phyloP scores from a whole-genome alignment of 2,113 vertebrate species.

The Falcunculus frontatus region DNA sequence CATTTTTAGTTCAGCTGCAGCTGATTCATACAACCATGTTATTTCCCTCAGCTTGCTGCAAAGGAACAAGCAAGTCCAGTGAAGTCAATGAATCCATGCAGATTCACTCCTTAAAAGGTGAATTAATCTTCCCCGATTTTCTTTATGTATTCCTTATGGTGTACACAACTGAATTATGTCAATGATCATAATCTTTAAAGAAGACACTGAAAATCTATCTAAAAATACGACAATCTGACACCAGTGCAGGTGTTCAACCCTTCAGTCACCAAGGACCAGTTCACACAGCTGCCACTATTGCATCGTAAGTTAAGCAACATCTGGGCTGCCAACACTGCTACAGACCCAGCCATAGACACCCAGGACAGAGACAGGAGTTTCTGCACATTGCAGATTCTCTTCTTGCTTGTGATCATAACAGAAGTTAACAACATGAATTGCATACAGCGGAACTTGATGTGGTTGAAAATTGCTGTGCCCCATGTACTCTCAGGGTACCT shows the following conservation, averaged over 20 bases:
- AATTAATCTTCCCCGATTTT: background rate
- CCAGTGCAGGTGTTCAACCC: background rate
- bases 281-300: rapidly evolving
- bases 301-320: rapidly evolving
- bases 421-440: background rate
- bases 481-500: rapidly evolving
- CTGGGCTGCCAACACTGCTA: background rate
- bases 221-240: background rate
- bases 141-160: background rate
- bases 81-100: background rate
- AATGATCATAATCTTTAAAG: background rate
- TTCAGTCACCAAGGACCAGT: rapidly evolving
- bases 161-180: background rate
- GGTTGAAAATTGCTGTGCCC: background rate
- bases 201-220: background rate
- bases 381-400: background rate
- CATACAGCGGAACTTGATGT: background rate
- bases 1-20: background rate
- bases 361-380: background rate
- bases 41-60: background rate
- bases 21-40: background rate
- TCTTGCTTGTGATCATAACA: background rate
- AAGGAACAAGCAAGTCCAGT: background rate
- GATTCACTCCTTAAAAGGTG: background rate
- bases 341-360: background rate